Evolutionary conservation across 2,888 invertebrate species (phyloP).

Genomic region (Drosophila sordidapex): DNA sequence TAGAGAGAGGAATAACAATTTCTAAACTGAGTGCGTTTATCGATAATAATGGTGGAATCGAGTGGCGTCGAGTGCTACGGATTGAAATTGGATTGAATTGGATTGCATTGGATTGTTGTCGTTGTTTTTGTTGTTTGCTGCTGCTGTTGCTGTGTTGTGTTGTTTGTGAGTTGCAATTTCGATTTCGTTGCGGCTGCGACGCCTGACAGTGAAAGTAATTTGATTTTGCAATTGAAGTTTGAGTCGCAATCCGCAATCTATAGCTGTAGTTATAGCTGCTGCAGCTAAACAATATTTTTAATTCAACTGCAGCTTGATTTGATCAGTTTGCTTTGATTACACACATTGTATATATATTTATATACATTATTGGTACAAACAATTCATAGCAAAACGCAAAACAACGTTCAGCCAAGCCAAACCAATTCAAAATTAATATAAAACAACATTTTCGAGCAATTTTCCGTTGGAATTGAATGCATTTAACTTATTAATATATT

Average conservation of each 20-base stretch:
- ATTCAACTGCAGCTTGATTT: conserved; percentile 45
- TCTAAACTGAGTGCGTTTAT: conserved; percentile 39
- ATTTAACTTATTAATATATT: conserved; percentile 17
- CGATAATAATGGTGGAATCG: conserved; percentile 33
- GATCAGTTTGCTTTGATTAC: conserved; percentile 45
- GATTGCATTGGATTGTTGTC: conserved; percentile 21
- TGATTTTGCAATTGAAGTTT: conserved; percentile 80
- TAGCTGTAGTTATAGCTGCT: conserved; percentile 21
- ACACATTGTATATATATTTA: conserved; percentile 24
- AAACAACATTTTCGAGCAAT: conserved; percentile 52
- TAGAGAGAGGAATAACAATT: conserved; percentile 43
- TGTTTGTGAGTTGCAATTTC: conserved; percentile 55
- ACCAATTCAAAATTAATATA: conserved; percentile 41
- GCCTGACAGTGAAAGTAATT: conserved; percentile 83
- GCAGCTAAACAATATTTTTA: conserved; percentile 60
- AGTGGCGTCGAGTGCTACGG: conserved; percentile 51
- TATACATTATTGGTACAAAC: conserved; percentile 16
- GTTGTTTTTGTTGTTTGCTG: conserved; percentile 28
- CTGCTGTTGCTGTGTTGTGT: conserved; percentile 23
- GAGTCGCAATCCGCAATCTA: conserved; percentile 47
- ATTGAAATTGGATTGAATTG: conserved; percentile 48
- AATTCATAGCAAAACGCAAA: conserved; percentile 33
- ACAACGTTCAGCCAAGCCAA: conserved; percentile 46
- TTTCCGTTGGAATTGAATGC: conserved; percentile 20
- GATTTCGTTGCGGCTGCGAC: conserved; percentile 54